phyloP scores from a whole-genome alignment of 2,113 vertebrate species.

The Synchiropus splendidus region DNA sequence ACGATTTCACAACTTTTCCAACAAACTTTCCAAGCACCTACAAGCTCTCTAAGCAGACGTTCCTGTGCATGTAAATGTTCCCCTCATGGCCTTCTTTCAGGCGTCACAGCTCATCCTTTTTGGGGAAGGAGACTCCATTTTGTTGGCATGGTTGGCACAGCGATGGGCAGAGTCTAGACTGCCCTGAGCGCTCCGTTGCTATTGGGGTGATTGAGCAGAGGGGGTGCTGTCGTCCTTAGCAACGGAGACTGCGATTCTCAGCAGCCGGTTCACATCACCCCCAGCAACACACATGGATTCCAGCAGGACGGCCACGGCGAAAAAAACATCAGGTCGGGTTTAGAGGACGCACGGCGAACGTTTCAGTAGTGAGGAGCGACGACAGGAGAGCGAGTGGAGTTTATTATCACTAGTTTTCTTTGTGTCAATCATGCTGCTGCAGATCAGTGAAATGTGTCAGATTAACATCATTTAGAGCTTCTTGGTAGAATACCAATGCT shows the following conservation, averaged over 20 bases:
- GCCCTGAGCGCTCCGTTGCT: conserved; percentile 5
- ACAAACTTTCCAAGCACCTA: too few species aligned
- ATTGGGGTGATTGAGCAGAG: neutral
- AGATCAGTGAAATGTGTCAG: too few species aligned
- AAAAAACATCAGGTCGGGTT: conserved; percentile 1
- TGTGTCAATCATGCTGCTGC: too few species aligned
- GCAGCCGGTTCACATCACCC: conserved; percentile 9
- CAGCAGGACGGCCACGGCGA: conserved; percentile 3
- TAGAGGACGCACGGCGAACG: too few species aligned
- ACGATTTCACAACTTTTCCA: too few species aligned
- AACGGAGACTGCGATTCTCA: conserved; percentile 12
- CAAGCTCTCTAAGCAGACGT: too few species aligned
- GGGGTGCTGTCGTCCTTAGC: conserved; percentile 7
- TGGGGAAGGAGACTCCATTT: conserved; percentile 10
- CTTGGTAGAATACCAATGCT: too few species aligned
- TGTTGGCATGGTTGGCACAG: conserved; percentile 5
- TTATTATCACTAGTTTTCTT: too few species aligned
- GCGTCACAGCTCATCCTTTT: neutral
- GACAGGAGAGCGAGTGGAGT: too few species aligned
- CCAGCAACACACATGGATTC: conserved; percentile 7
- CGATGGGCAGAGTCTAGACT: conserved; percentile 3
- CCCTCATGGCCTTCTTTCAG: neutral
- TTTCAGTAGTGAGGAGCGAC: too few species aligned
- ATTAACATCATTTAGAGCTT: too few species aligned
- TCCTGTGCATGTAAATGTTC: too few species aligned